These are phyloP conservation scores for Drepana arcuata DNA, from an alignment of 1,140 invertebrate genomes.

Conservation along the genomic window DNA sequence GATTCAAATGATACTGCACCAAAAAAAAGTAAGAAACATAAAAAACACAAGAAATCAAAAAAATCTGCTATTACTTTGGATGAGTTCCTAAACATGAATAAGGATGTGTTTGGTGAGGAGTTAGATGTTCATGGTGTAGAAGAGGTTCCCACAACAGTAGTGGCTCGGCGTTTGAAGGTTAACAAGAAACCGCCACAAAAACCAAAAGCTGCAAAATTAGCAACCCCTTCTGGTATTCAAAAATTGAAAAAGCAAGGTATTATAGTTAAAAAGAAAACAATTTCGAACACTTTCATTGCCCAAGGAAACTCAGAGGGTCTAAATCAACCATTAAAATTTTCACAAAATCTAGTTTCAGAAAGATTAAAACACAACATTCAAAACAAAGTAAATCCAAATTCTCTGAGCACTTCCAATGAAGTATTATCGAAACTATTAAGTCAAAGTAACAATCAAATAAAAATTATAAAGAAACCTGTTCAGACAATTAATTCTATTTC, in stretches of 20 bases:
- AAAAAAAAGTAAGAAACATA: constrained; percentile 54
- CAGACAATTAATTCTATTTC: background rate
- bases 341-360: constrained; percentile 2
- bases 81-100: constrained; percentile 67
- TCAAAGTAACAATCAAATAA: constrained; percentile 50
- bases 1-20: constrained; percentile 19
- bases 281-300: no score
- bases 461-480: constrained; percentile 45
- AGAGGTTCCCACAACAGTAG: constrained; percentile 52
- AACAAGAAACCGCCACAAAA: constrained; percentile 28
- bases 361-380: background rate
- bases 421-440: constrained; percentile 47
- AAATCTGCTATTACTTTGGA: constrained; percentile 59
- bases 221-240: constrained; percentile 38
- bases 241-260: constrained; percentile 61
- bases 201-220: constrained; percentile 23
- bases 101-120: constrained; percentile 63
- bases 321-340: constrained; percentile 9
- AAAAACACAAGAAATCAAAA: constrained; percentile 63
- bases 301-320: no score
- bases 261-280: constrained; percentile 44
- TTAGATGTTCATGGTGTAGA: constrained; percentile 57
- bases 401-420: constrained; percentile 24
- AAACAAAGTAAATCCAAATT: constrained; percentile 13
- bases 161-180: constrained; percentile 38